Evolutionary conservation across 2,888 invertebrate genomes (phyloP), one percentile per base, ranked within the genome.

Genomic region (Protodeltote pygarga): DNA sequence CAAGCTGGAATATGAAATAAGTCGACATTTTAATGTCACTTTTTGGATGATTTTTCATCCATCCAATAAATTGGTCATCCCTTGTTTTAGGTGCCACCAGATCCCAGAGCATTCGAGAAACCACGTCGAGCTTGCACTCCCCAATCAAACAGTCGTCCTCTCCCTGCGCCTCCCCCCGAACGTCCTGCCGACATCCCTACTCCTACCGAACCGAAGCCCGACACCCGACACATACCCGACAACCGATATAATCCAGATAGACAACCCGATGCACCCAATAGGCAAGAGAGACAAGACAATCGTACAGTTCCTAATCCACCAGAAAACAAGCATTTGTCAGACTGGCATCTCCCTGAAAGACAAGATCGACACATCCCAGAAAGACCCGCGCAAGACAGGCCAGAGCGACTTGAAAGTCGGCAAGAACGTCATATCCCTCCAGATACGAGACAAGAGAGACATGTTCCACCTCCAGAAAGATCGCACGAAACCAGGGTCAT

Each of bases 41-140:
- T n/a, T n/a, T n/a, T n/a, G n/a, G n/a, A n/a, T n/a, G n/a, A n/a
- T n/a, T n/a, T n/a, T n/a, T n/a, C n/a, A n/a, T n/a, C n/a, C n/a
- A n/a, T n/a, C n/a, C n/a, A n/a, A n/a, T n/a, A n/a, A n/a, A n/a
- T n/a, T n/a, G n/a, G n/a, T n/a, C n/a, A 6, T 21, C 17, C 39
- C n/a, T 3, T 10, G 5, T 10, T 74, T 65, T 11, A 91, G 91
- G 80, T 91, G 39, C 91, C 91, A 6, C 91, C 92, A 5, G 91
- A 92, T 17, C 92, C 92, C 0, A 68, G 92, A 45, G 91, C 91
- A 0, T 92, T 91, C 29, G 92, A 91, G 39, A 92, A 92, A 29
- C 92, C 92, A 0, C 79, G 89, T 6, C 77, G 92, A 6, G 90
- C 91, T 0, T 87, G 87, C 72, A 91, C 91, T 0, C 91, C 91